These are phyloP conservation scores for Heterodera filipjevi DNA, from an alignment of 2,888 invertebrate species.

Conservation along the genomic window DNA sequence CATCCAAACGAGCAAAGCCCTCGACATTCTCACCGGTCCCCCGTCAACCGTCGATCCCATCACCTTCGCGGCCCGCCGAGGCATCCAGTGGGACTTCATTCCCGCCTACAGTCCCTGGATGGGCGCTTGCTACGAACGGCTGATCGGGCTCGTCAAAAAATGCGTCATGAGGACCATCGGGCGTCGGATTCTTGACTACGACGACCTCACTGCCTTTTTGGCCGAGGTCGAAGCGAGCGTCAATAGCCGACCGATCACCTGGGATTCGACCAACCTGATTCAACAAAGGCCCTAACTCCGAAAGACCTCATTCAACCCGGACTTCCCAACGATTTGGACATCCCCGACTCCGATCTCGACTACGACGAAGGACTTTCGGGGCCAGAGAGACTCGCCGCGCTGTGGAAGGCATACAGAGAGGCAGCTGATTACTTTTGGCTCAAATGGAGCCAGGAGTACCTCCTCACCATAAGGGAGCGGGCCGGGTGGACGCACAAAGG, in stretches of 20 bases:
- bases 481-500: no score
- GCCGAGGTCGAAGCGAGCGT: no score
- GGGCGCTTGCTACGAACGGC: slow-evolving; percentile 26
- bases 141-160: slow-evolving; percentile 19
- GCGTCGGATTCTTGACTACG: background rate
- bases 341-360: background rate
- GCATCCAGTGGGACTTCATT: background rate
- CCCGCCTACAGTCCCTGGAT: no score
- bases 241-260: no score
- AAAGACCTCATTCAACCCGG: slow-evolving; percentile 10
- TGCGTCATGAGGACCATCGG: background rate
- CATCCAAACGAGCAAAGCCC: no score
- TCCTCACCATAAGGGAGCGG: background rate
- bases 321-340: background rate
- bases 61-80: slow-evolving; percentile 55
- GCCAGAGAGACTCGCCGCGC: background rate
- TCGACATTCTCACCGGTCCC: slow-evolving; percentile 11
- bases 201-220: no score
- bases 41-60: slow-evolving; percentile 45
- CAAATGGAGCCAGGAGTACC: background rate
- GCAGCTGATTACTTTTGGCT: background rate
- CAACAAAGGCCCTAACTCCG: background rate
- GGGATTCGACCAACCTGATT: slow-evolving; percentile 5
- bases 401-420: background rate
- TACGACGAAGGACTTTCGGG: background rate